These are phyloP conservation scores for Eulemur rubriventer DNA, from an alignment of 2,797 vertebrate genomes.

Conservation along the genomic window DNA sequence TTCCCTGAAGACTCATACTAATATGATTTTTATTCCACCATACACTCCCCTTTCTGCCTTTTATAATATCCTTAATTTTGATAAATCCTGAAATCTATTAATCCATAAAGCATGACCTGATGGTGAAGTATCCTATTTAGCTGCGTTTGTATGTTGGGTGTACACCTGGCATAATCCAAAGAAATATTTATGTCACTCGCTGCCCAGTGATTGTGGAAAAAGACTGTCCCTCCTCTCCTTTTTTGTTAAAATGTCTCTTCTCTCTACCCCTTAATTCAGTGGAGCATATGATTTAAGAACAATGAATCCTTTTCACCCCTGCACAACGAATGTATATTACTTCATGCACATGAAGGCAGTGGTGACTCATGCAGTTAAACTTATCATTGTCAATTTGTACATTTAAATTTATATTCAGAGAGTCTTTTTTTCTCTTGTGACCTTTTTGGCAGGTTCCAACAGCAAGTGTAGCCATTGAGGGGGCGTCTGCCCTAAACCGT, in stretches of 20 bases:
- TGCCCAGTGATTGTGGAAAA: neutral
- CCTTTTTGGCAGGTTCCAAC: constrained; percentile 92
- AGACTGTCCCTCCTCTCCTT: neutral
- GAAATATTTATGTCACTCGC: neutral
- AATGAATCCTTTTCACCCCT: constrained; percentile 54
- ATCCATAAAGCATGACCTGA: neutral
- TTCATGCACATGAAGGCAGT: constrained; percentile 58
- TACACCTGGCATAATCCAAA: neutral
- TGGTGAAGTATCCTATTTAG: neutral
- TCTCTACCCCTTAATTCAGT: constrained; percentile 61
- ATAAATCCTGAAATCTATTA: neutral
- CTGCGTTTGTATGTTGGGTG: too few relatives aligned
- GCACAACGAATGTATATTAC: neutral
- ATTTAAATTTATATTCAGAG: constrained; percentile 38
- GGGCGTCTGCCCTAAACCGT: constrained; percentile 95
- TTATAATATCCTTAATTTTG: neutral
- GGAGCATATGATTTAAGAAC: constrained; percentile 75
- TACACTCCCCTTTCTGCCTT: neutral
- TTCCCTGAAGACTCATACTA: neutral
- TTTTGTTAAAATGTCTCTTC: neutral
- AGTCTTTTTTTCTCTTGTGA: neutral
- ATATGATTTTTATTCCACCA: neutral
- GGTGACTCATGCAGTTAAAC: constrained; percentile 58
- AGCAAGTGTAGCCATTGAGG: constrained; percentile 95
- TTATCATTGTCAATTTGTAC: constrained; percentile 28